A percentile compares a stretch with the other conserved stretches of the same genome.
These are phyloP conservation scores for Macrotus californicus DNA, from an alignment of 2,113 vertebrate species.

Conservation along the genomic window DNA sequence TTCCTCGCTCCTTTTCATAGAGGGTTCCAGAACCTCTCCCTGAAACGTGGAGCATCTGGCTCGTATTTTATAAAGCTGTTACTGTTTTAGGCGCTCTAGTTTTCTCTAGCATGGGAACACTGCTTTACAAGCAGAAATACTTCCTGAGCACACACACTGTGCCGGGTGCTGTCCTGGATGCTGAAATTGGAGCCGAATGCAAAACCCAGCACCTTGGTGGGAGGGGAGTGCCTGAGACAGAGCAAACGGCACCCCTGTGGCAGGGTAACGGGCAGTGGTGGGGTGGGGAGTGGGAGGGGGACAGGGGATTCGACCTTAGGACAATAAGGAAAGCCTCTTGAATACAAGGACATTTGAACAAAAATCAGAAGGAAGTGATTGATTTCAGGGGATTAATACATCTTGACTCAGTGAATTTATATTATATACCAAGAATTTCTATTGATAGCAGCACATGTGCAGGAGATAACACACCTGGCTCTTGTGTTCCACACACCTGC, in stretches of 20 bases:
- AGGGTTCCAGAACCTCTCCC: background rate
- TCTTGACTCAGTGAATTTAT: background rate
- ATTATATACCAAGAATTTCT: background rate
- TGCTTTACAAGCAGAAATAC: background rate
- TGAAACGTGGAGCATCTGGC: background rate
- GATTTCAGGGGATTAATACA: background rate
- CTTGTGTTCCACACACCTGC: background rate
- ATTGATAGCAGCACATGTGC: accelerated
- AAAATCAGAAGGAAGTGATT: background rate
- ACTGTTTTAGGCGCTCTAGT: background rate
- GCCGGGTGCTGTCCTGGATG: background rate
- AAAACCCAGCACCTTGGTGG: accelerated
- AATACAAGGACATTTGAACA: accelerated
- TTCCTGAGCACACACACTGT: accelerated
- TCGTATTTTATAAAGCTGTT: background rate
- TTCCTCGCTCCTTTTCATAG: background rate
- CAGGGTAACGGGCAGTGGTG: background rate
- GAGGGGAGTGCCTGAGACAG: accelerated
- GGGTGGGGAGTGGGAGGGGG: accelerated
- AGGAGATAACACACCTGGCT: background rate
- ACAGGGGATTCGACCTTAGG: accelerated
- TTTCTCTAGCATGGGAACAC: background rate
- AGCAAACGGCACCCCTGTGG: accelerated
- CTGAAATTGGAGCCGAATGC: accelerated
- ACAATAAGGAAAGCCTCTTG: background rate